A percentile compares a stretch with the other conserved stretches of the same genome.
These are phyloP conservation scores for Spialia ferax DNA, from an alignment of 2,888 invertebrate species.

Conservation along the genomic window DNA sequence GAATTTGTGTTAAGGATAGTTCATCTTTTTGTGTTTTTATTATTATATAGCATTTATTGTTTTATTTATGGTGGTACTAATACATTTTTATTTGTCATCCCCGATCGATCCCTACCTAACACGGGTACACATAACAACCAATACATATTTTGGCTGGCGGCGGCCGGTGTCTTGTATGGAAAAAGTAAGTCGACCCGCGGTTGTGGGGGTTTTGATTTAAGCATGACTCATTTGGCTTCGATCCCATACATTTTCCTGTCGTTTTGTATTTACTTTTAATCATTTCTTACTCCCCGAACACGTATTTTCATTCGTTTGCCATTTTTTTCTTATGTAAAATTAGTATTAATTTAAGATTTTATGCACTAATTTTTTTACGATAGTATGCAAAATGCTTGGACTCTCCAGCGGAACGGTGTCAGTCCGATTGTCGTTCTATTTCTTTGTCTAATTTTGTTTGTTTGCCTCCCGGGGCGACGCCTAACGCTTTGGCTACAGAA, in stretches of 20 bases:
- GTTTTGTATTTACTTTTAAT: conserved; percentile 14
- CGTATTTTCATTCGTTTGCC: conserved; percentile 18
- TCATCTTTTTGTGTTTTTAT: conserved; percentile 39
- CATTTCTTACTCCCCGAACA: conserved; percentile 7
- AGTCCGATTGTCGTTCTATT: conserved; percentile 47
- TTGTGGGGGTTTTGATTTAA: conserved; percentile 58
- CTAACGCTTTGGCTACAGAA: conserved; percentile 89
- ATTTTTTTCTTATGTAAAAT: conserved; percentile 15
- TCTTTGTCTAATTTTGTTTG: conserved; percentile 72
- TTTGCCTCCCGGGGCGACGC: conserved; percentile 71
- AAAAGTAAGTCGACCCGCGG: conserved; percentile 75
- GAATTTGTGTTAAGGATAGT: conserved; percentile 36
- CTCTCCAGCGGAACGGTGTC: conserved; percentile 48
- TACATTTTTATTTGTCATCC: conserved; percentile 81
- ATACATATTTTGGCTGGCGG: conserved; percentile 71
- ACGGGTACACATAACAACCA: conserved; percentile 75
- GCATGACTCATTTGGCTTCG: conserved; percentile 64
- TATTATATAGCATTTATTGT: conserved; percentile 42
- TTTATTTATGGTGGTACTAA: conserved; percentile 73
- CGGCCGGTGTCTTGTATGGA: conserved; percentile 65
- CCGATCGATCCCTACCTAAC: conserved; percentile 77
- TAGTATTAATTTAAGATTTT: conserved; percentile 17
- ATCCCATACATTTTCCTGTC: conserved; percentile 12
- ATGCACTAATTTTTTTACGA: conserved; percentile 33
- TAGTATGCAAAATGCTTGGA: conserved; percentile 38